Percentiles rank a stretch among this genome's conserved stretches.
Conservation (phyloP, 2,888 invertebrate genomes). For the Zhuqinia jingwanae region DNA sequence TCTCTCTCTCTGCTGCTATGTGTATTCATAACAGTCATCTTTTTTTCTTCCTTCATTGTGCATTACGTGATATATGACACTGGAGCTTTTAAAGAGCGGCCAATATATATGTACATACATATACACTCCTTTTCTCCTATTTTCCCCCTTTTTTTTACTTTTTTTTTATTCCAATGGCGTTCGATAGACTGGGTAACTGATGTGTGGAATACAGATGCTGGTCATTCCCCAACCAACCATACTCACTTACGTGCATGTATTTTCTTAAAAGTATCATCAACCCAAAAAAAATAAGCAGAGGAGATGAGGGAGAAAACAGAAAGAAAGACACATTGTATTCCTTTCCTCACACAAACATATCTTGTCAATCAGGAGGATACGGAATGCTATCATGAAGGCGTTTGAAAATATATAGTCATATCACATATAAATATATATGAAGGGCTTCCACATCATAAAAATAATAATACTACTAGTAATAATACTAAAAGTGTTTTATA, state of each 20-base stretch:
- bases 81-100: no score
- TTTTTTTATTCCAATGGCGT: slow-evolving; percentile 60
- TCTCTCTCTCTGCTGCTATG: no score
- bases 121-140: no score
- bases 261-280: background rate
- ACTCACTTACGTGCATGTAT: background rate
- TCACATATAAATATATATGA: background rate
- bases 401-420: background rate
- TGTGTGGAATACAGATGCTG: slow-evolving; percentile 68
- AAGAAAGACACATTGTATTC: slow-evolving; percentile 40
- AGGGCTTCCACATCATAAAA: slow-evolving; percentile 34
- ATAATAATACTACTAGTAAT: no score
- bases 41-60: no score
- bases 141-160: background rate
- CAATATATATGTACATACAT: no score
- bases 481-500: slow-evolving; percentile 23
- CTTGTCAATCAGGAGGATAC: slow-evolving; percentile 45
- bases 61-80: no score
- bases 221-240: slow-evolving; percentile 58
- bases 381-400: background rate
- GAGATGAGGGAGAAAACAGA: no score
- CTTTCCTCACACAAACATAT: slow-evolving; percentile 55
- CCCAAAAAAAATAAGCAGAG: background rate
- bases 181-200: slow-evolving; percentile 57
- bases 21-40: no score